Percentiles rank a stretch among this genome's conserved stretches.
These are phyloP conservation scores for Laupala kohalensis DNA, from an alignment of 1,140 invertebrate species.

Conservation along the genomic window DNA sequence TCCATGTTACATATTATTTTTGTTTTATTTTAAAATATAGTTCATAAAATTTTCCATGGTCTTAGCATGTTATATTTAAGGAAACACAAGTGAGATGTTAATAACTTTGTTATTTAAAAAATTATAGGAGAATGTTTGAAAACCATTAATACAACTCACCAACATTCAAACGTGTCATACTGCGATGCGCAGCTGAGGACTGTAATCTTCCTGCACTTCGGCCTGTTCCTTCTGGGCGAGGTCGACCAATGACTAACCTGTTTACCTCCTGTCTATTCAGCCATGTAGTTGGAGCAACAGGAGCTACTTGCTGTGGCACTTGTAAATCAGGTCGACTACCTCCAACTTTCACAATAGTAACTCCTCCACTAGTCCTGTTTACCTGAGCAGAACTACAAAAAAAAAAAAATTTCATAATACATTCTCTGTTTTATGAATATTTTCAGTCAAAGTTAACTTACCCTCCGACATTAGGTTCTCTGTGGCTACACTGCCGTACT, in stretches of 20 bases:
- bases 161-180: constrained; percentile 59
- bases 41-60: too few species aligned
- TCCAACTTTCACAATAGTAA: constrained; percentile 61
- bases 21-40: too few species aligned
- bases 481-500: constrained; percentile 43
- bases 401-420: not conserved
- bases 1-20: too few species aligned
- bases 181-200: constrained; percentile 50
- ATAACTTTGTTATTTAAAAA: too few species aligned
- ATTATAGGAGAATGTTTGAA: too few species aligned
- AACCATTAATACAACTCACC: too few species aligned
- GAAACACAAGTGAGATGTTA: too few species aligned
- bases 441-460: not conserved
- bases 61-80: too few species aligned
- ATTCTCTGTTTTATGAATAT: not conserved
- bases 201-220: constrained; percentile 52
- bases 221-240: constrained; percentile 38
- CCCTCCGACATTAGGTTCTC: not conserved
- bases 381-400: constrained; percentile 29
- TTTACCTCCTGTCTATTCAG: constrained; percentile 17
- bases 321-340: constrained; percentile 24
- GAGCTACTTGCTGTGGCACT: not conserved
- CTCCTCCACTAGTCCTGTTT: constrained; percentile 53
- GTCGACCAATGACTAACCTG: constrained; percentile 19
- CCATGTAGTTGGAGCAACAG: not conserved